Base-by-base conservation (phyloP, 2,888 invertebrate species). In the Acronicta psi region DNA sequence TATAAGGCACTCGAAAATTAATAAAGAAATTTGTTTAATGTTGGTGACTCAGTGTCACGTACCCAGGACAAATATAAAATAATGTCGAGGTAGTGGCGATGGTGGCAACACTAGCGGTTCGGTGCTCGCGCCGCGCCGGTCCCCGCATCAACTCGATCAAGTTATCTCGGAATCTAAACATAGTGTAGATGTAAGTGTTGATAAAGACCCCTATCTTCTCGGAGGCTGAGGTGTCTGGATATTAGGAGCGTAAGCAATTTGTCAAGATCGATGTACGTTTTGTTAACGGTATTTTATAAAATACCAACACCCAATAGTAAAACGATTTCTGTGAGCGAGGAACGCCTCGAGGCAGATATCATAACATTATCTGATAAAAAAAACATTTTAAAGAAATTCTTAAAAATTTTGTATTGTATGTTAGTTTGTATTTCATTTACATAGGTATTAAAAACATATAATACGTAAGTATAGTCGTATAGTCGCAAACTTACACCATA, bases 231-330 rank as follows among this genome's bases (percentile, higher is more conserved):
- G 92, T 91, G 92, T 92, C 90, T 87, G 86, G 79, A 87, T 90
- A 90, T 93, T 91, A 90, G 89, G 90, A 92, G 92, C 91, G 90
- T 89, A 90, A 92, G 92, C 90, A 91, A 93, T 93, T 93, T 93
- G 93, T 93, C 92, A 88, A 89, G 88, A 89, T 88, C 87, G 87
- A 87, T 90, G 86, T 88, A 86, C 75, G 88, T 89, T 87, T 85
- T 84, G 85, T 88, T 90, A 91, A 89, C 90, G 90, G 91, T 88
- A 87, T 83, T 75, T 75, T 71, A 75, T 74, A 68, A 69, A 73
- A 72, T 75, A 75, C 2, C 2, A 20, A 20, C 68, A 75, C 78
- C 77, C 75, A 77, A 72, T 77, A 34, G 34, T 11, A 10, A 6
- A 4, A 13, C 52, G 68, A 79, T 82, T 82, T 81, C 55, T 79